Conservation (phyloP, 2,797 vertebrate genomes). For the Lutjanus argentimaculatus region DNA sequence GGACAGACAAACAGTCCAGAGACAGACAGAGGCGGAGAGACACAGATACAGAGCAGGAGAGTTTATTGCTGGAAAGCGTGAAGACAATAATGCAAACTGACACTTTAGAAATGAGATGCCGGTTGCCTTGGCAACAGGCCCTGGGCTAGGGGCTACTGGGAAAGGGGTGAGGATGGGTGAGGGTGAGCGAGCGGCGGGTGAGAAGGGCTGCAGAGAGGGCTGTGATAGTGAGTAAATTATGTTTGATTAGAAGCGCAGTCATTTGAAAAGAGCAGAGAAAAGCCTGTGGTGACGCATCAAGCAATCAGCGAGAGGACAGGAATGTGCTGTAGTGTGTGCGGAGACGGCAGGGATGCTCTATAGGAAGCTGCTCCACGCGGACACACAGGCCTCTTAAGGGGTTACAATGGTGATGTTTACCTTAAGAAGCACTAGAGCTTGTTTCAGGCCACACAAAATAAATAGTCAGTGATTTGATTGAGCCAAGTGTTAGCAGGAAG, state of each 20-base stretch:
- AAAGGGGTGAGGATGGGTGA: conserved; percentile 85
- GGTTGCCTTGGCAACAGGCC: conserved; percentile 98
- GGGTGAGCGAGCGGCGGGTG: conserved; percentile 82
- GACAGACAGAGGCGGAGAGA: conserved; percentile 27
- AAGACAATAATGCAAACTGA: conserved; percentile 99
- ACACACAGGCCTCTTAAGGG: conserved; percentile 27
- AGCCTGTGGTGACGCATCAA: conserved; percentile 82
- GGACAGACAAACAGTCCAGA: conserved; percentile 50
- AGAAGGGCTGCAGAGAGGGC: conserved; percentile 89
- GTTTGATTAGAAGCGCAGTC: conserved; percentile 99
- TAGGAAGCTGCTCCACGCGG: conserved; percentile 12
- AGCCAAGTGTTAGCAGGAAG: not conserved
- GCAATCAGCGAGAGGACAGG: conserved; percentile 69
- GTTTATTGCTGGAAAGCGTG: conserved; percentile 96
- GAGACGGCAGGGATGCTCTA: not conserved
- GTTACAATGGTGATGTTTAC: conserved; percentile 44
- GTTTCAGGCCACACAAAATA: conserved; percentile 28
- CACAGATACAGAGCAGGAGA: conserved; percentile 68
- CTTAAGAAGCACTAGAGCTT: conserved; percentile 22
- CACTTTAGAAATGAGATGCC: conserved; percentile 99
- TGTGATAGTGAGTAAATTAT: conserved; percentile 96
- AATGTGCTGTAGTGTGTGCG: conserved; percentile 24
- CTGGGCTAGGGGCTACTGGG: conserved; percentile 92
- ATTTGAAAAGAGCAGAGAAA: conserved; percentile 93
- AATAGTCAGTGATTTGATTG: conserved; percentile 1